Evolutionary conservation across 2,888 invertebrate genomes (phyloP).

Genomic region (Ferrisia virgata): DNA sequence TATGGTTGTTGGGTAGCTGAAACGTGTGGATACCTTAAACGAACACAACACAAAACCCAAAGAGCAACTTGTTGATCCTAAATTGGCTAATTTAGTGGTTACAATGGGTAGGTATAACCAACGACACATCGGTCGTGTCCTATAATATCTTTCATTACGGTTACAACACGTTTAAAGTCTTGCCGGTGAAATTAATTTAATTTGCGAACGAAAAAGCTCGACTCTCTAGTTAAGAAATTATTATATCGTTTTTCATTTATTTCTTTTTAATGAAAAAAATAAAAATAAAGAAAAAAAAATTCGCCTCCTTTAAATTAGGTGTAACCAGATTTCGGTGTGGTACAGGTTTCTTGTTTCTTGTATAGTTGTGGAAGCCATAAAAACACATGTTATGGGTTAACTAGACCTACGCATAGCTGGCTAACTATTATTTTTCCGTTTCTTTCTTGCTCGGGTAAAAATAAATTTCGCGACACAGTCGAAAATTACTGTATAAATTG

Average conservation of each 20-base stretch:
- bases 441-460: not conserved
- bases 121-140: not conserved
- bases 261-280: not conserved
- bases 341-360: not conserved
- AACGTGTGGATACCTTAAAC: not conserved
- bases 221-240: not conserved
- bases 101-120: not conserved
- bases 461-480: not conserved
- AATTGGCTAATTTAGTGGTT: conserved; percentile 31
- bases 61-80: conserved; percentile 30
- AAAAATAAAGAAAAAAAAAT: not conserved
- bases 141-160: not conserved
- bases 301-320: not conserved
- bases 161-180: not conserved
- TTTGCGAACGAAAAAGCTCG: not conserved
- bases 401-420: not conserved
- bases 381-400: not conserved
- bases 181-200: conserved; percentile 13
- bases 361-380: not conserved
- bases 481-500: not conserved
- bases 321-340: not conserved
- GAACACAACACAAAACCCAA: not conserved
- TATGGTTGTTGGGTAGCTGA: not conserved
- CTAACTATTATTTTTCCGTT: not conserved
- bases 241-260: conserved; percentile 17